Base-by-base conservation (phyloP, 1,140 invertebrate species). In the Achroia grisella region DNA sequence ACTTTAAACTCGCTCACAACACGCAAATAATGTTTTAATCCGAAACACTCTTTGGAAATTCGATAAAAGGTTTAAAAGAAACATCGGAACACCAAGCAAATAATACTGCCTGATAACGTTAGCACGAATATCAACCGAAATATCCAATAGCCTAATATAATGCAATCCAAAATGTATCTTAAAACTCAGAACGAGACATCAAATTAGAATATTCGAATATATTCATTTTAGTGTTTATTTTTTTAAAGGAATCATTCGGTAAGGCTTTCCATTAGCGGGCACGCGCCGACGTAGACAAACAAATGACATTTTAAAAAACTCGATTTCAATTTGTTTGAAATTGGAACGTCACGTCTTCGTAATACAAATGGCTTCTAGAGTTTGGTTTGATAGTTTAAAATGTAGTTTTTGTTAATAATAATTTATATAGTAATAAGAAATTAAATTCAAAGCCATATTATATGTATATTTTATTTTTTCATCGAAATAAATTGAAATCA, bases 251-350 rank as follows among this genome's bases (percentile, higher is more conserved):
- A 63, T 65, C 56, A 60, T 63, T 70, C 52, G 61, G 59, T 67
- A 71, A 71, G 66, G 74, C 76, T 79, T 79, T 79, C 78, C 78
- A 83, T 83, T 81, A 83, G 75, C 59, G 52, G 70, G 79, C 79
- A 80, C 79, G 79, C 69, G 76, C 72, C 66, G 61, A 58, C 56
- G 56, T 75, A 68, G 62, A 76, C 62, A 77, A 74, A 78, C 71
- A 76, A 83, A 83, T 78, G 79, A 75, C 79, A 80, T 83, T 74
- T 75, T 70, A 61, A 75, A 63, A 67, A 75, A 79, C 65, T 65
- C 71, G 63, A 76, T 71, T 79, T 69, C 60, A 70, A 73, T 74
- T 70, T 64, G 60, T 77, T 71, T 71, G 65, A 73, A 79, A 79
- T 76, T 75, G 65, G 69, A 77, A 71, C 61, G 70, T 72, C 67